A percentile compares a stretch with the other conserved stretches of the same genome.
phyloP scores from a whole-genome alignment of 2,888 invertebrate genomes.

The Axea sp. region DNA sequence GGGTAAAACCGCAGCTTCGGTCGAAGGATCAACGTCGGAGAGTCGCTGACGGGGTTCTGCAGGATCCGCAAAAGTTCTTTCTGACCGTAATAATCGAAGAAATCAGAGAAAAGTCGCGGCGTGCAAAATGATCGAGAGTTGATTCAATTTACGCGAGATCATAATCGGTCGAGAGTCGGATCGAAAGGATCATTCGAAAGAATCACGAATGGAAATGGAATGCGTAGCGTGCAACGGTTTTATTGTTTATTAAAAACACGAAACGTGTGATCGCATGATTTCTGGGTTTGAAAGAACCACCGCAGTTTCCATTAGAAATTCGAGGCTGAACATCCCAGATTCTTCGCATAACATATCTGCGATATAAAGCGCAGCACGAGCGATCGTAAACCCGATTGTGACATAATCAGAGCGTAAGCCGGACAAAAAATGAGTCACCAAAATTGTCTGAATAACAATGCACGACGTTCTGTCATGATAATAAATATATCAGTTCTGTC shows the following conservation, averaged over 20 bases:
- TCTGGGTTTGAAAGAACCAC: slow-evolving; percentile 12
- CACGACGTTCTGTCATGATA: too few relatives aligned
- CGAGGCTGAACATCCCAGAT: slow-evolving; percentile 32
- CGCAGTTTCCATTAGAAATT: slow-evolving; percentile 51
- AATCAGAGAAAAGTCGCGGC: too few relatives aligned
- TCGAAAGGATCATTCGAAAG: slow-evolving; percentile 24
- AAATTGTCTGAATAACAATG: too few relatives aligned
- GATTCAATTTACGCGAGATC: too few relatives aligned
- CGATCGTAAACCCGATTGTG: slow-evolving; percentile 17
- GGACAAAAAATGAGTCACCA: too few relatives aligned
- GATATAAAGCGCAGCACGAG: slow-evolving; percentile 18
- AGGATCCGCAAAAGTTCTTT: too few relatives aligned
- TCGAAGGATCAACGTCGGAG: too few relatives aligned
- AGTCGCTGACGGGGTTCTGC: too few relatives aligned
- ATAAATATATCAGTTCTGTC: too few relatives aligned
- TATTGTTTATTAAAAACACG: slow-evolving; percentile 20
- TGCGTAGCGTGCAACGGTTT: slow-evolving; percentile 14
- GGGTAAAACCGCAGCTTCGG: too few relatives aligned
- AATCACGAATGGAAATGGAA: slow-evolving; percentile 12
- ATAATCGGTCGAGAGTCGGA: slow-evolving; percentile 13
- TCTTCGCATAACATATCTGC: slow-evolving; percentile 1
- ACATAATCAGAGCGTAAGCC: slow-evolving; percentile 30
- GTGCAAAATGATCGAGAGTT: too few relatives aligned
- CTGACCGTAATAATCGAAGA: too few relatives aligned
- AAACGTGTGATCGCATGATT: slow-evolving; percentile 17